Evolutionary conservation across 2,113 vertebrate species (phyloP).

Genomic region (Arizona elegans): DNA sequence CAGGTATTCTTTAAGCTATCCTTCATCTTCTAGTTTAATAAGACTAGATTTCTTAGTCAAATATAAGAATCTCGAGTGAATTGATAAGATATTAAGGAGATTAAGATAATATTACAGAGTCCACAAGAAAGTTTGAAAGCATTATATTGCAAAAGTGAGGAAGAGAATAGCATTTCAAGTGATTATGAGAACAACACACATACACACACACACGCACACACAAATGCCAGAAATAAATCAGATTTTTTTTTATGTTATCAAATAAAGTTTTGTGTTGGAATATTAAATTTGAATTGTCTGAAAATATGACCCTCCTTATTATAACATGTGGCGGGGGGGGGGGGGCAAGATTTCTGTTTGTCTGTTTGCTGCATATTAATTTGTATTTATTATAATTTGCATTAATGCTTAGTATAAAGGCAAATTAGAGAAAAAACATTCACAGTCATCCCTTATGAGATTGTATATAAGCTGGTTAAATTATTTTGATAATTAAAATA

Average conservation of each 20-base stretch:
- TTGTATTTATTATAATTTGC: not conserved
- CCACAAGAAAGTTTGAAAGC: not conserved
- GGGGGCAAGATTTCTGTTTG: not conserved
- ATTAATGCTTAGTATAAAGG: not conserved
- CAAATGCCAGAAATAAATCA: not conserved
- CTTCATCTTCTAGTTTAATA: not conserved
- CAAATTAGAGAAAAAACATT: not conserved
- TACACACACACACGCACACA: too few relatives aligned
- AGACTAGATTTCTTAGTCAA: not conserved
- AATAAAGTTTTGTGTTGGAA: not conserved
- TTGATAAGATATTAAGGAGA: not conserved
- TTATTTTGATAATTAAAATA: not conserved
- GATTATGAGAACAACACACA: not conserved
- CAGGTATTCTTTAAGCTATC: not conserved
- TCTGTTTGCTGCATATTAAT: not conserved
- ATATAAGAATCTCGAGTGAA: not conserved
- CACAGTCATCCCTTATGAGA: not conserved
- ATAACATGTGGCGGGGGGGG: not conserved
- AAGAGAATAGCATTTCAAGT: not conserved
- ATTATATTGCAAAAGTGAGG: not conserved
- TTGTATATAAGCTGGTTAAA: not conserved
- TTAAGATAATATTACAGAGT: not conserved
- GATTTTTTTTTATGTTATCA: not conserved
- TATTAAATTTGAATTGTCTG: not conserved
- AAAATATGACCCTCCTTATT: not conserved